phyloP scores from a whole-genome alignment of 2,888 invertebrate species.

The Steromphala cineraria region DNA sequence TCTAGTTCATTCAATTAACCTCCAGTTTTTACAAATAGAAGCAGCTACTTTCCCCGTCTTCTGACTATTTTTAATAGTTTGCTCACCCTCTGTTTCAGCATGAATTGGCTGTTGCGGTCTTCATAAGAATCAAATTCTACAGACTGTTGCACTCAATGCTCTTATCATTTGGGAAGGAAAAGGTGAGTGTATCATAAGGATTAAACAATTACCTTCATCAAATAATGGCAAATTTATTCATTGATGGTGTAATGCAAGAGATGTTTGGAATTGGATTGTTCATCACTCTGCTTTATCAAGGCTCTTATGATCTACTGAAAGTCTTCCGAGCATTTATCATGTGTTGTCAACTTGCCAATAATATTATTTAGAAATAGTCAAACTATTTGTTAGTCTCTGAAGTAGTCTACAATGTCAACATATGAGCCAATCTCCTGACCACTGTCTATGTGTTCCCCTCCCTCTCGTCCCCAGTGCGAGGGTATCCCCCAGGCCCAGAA shows the following conservation, averaged over 20 bases:
- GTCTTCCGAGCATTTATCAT: too few relatives aligned
- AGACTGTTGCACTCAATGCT: constrained; percentile 90
- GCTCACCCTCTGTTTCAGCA: constrained; percentile 65
- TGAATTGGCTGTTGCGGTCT: constrained; percentile 74
- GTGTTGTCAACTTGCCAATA: too few relatives aligned
- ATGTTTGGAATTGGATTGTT: too few relatives aligned
- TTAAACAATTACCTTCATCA: too few relatives aligned
- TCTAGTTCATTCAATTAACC: too few relatives aligned
- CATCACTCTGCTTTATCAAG: too few relatives aligned
- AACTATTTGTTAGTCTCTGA: too few relatives aligned
- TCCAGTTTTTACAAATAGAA: not conserved
- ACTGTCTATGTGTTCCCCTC: not conserved
- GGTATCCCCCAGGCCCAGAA: constrained; percentile 86
- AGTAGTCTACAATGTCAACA: too few relatives aligned
- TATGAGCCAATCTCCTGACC: not conserved
- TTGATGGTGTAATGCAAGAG: too few relatives aligned
- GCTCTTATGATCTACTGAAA: too few relatives aligned
- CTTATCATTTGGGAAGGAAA: constrained; percentile 80
- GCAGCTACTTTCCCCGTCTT: not conserved
- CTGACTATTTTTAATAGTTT: not conserved
- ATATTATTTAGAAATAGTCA: too few relatives aligned
- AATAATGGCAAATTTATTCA: too few relatives aligned
- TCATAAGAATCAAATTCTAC: constrained; percentile 88
- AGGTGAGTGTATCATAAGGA: constrained; percentile 49
- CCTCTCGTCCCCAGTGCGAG: constrained; percentile 57